phyloP scores from a whole-genome alignment of 2,888 invertebrate species.

The Microchrysa polita region DNA sequence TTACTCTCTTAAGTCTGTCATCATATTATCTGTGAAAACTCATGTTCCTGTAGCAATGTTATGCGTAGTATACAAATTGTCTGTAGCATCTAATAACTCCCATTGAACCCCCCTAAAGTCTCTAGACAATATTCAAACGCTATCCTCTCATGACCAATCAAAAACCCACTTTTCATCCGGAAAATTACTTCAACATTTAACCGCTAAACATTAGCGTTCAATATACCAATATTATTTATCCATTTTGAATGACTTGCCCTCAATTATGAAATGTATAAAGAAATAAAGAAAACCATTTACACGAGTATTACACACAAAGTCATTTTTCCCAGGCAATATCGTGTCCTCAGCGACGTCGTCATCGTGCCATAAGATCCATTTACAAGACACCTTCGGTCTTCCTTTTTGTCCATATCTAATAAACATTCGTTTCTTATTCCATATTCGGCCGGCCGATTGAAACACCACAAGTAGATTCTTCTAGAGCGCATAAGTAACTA shows the following conservation, averaged over 20 bases:
- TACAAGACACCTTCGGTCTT: conserved; percentile 23
- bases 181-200: too few species aligned
- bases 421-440: conserved; percentile 24
- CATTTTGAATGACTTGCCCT: conserved; percentile 9
- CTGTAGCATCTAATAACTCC: too few species aligned
- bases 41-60: too few species aligned
- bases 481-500: too few species aligned
- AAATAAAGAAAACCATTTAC: conserved; percentile 21
- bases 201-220: not conserved
- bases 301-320: conserved; percentile 20
- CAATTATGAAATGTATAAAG: conserved; percentile 13
- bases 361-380: conserved; percentile 19
- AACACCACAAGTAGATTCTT: not conserved
- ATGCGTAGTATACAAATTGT: too few species aligned
- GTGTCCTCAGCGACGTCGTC: too few species aligned
- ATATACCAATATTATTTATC: not conserved
- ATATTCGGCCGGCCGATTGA: not conserved
- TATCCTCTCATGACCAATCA: too few species aligned
- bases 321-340: conserved; percentile 18
- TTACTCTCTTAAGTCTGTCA: too few species aligned
- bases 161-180: too few species aligned
- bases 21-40: too few species aligned
- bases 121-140: too few species aligned
- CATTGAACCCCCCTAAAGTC: too few species aligned
- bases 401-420: not conserved